These are phyloP conservation scores for Tetragonula carbonaria DNA, from an alignment of 2,888 invertebrate species.

Conservation along the genomic window DNA sequence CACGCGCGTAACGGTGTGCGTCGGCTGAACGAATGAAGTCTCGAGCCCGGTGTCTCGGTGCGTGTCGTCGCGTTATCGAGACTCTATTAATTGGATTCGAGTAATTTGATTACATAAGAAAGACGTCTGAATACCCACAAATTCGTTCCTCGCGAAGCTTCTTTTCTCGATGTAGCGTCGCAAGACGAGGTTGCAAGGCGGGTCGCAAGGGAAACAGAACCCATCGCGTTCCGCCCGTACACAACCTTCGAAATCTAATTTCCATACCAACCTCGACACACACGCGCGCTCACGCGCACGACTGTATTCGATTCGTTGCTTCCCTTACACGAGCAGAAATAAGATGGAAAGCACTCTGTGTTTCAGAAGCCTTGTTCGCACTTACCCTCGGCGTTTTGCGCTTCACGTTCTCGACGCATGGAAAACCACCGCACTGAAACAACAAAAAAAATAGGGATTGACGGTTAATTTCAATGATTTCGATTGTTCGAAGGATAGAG, in stretches of 20 bases:
- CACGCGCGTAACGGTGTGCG: neutral
- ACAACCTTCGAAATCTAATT: neutral
- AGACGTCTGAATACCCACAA: conserved; percentile 72
- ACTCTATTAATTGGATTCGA: conserved; percentile 73
- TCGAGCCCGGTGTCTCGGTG: conserved; percentile 16
- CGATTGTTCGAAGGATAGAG: no score
- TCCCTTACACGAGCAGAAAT: neutral
- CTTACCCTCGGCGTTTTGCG: conserved; percentile 81
- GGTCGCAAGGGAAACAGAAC: neutral
- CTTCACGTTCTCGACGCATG: conserved; percentile 77
- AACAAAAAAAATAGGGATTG: conserved; percentile 24
- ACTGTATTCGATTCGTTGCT: no score
- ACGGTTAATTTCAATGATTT: no score
- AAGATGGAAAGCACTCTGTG: neutral
- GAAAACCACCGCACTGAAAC: conserved; percentile 81
- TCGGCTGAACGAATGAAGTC: conserved; percentile 39
- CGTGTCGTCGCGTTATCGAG: conserved; percentile 63
- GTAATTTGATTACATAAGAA: conserved; percentile 75
- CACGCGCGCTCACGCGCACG: no score
- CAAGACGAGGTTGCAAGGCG: neutral
- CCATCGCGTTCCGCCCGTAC: neutral
- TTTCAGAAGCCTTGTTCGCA: conserved; percentile 13
- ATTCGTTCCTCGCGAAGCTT: conserved; percentile 53
- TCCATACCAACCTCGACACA: neutral
- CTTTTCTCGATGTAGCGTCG: conserved; percentile 8